These are phyloP conservation scores for Drosophila sturtevanti DNA, from an alignment of 1,140 invertebrate species.

Conservation along the genomic window DNA sequence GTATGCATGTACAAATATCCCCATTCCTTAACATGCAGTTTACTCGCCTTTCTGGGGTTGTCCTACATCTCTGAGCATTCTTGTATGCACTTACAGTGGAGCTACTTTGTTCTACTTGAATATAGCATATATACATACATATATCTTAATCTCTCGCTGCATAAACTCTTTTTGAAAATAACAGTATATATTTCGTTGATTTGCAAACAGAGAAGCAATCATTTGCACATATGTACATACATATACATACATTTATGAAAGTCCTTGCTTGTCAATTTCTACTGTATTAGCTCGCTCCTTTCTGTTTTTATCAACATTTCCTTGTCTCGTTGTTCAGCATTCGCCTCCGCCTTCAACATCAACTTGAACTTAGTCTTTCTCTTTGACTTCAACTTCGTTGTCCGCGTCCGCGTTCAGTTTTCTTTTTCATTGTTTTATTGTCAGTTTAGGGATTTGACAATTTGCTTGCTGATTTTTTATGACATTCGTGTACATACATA, in stretches of 20 bases:
- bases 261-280: not conserved
- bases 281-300: conserved; percentile 20
- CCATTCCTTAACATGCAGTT: conserved; percentile 10
- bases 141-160: too few species aligned
- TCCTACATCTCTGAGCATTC: not conserved
- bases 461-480: conserved; percentile 81
- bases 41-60: conserved; percentile 11
- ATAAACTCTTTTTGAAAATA: too few species aligned
- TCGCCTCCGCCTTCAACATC: not conserved
- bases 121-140: too few species aligned
- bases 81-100: not conserved
- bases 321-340: not conserved
- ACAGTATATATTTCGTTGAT: too few species aligned
- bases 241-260: too few species aligned
- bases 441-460: conserved; percentile 81
- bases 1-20: too few species aligned
- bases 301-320: not conserved
- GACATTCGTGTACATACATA: conserved; percentile 75
- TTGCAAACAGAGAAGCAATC: too few species aligned
- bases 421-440: conserved; percentile 81
- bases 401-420: conserved; percentile 41
- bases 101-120: too few species aligned
- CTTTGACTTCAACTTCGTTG: not conserved
- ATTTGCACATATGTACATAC: too few species aligned
- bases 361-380: not conserved